phyloP scores from a whole-genome alignment of 1,140 invertebrate species.

The Campoletis sonorensis region DNA sequence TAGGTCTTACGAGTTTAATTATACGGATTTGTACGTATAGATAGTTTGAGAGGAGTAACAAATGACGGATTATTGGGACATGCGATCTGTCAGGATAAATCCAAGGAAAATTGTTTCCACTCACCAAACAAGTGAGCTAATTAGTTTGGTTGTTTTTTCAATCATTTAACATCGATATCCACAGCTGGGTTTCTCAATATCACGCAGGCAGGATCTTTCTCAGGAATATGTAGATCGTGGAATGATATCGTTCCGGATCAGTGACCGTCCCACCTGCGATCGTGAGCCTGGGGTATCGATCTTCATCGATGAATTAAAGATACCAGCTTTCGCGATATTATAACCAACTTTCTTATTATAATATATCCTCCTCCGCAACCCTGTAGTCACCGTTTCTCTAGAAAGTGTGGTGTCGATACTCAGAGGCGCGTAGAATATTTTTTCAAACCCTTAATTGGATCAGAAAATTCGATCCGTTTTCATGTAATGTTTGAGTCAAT shows the following conservation, averaged over 20 bases:
- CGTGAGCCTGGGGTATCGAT: slow-evolving; percentile 54
- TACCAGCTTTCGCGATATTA: slow-evolving; percentile 43
- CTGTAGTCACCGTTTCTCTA: too few relatives aligned
- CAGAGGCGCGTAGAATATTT: neutral
- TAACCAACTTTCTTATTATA: slow-evolving; percentile 2
- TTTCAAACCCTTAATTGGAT: slow-evolving; percentile 3
- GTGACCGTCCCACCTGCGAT: slow-evolving; percentile 58
- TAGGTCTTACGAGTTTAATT: too few relatives aligned
- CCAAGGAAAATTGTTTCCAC: too few relatives aligned
- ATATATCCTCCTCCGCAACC: neutral
- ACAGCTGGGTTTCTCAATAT: too few relatives aligned
- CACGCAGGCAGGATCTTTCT: neutral
- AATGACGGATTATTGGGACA: too few relatives aligned
- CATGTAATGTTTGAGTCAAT: neutral
- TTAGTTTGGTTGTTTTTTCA: too few relatives aligned
- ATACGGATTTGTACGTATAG: too few relatives aligned
- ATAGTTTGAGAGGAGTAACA: too few relatives aligned
- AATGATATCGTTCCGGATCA: slow-evolving; percentile 52
- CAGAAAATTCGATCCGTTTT: slow-evolving; percentile 1
- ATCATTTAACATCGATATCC: neutral
- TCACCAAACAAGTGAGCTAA: too few relatives aligned
- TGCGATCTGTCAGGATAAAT: too few relatives aligned
- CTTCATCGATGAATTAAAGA: slow-evolving; percentile 65
- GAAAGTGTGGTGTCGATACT: neutral
- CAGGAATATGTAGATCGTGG: slow-evolving; percentile 60